A percentile compares a stretch with the other conserved stretches of the same genome.
These are phyloP conservation scores for Whitmania pigra DNA, from an alignment of 1,140 invertebrate genomes.

Conservation along the genomic window DNA sequence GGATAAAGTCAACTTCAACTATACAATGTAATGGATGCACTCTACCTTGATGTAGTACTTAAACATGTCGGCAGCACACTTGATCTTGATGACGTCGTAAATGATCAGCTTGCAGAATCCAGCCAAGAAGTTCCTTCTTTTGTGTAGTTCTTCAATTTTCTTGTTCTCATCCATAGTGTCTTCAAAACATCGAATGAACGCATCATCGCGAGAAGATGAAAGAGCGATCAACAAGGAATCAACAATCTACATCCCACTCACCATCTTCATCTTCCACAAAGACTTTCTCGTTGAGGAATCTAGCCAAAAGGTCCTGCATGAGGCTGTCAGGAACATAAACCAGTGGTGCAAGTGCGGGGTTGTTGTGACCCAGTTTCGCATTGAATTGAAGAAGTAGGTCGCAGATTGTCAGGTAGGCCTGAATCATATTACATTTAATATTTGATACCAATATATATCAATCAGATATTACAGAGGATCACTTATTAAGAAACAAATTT, in stretches of 20 bases:
- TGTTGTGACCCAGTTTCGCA: slow-evolving; percentile 58
- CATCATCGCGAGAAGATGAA: not conserved
- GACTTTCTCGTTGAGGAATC: slow-evolving; percentile 83
- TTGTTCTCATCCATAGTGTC: slow-evolving; percentile 69
- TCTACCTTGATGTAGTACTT: slow-evolving; percentile 87
- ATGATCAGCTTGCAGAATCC: slow-evolving; percentile 94
- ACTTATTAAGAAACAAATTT: no score
- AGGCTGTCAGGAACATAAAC: slow-evolving; percentile 67
- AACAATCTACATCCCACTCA: slow-evolving; percentile 30
- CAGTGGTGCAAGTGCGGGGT: slow-evolving; percentile 49
- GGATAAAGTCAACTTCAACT: not conserved
- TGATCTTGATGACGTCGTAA: slow-evolving; percentile 87
- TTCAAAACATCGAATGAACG: slow-evolving; percentile 24
- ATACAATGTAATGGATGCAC: not conserved
- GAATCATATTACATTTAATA: slow-evolving; percentile 28
- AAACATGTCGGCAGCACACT: slow-evolving; percentile 81
- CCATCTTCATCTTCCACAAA: slow-evolving; percentile 72
- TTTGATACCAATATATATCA: no score
- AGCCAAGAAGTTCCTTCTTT: slow-evolving; percentile 83
- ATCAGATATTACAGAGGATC: no score
- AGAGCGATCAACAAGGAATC: not conserved
- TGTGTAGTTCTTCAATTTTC: slow-evolving; percentile 88
- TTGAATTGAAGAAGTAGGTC: slow-evolving; percentile 90
- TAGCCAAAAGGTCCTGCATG: slow-evolving; percentile 69
- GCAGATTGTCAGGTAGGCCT: slow-evolving; percentile 85